Evolutionary conservation across 1,140 invertebrate genomes (phyloP).

Genomic region (Araneus ventricosus): DNA sequence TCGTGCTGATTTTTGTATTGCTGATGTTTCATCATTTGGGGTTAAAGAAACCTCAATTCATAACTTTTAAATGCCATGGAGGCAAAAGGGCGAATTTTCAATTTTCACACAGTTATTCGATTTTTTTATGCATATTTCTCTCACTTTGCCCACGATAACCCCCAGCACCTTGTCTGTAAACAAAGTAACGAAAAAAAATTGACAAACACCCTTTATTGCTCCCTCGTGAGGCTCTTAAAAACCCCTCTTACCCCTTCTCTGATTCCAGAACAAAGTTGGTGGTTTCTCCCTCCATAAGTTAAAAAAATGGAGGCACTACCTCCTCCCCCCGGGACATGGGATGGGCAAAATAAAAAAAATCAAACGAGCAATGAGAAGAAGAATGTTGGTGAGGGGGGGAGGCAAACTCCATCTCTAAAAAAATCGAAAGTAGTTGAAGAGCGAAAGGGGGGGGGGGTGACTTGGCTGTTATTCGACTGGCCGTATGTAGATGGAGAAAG

Average conservation of each 20-base stretch:
- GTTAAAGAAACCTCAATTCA: too few species aligned
- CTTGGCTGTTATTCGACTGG: conserved; percentile 46
- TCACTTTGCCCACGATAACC: neutral
- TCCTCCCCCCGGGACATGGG: neutral
- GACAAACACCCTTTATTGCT: conserved; percentile 46
- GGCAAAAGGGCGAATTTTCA: too few species aligned
- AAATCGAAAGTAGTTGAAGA: conserved; percentile 37
- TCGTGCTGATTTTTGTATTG: too few species aligned
- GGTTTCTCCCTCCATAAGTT: conserved; percentile 66
- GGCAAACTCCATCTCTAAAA: conserved; percentile 29
- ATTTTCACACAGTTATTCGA: too few species aligned
- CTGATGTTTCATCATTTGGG: too few species aligned
- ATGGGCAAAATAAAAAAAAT: conserved; percentile 29
- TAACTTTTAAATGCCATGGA: too few species aligned
- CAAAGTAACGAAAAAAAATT: neutral
- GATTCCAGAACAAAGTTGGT: conserved; percentile 63
- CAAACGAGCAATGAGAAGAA: conserved; percentile 58
- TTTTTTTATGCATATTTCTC: too few species aligned
- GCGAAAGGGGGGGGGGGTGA: neutral
- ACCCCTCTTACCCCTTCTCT: conserved; percentile 13
- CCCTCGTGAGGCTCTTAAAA: conserved; percentile 58
- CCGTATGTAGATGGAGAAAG: conserved; percentile 63
- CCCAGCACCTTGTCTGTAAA: neutral
- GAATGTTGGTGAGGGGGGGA: neutral
- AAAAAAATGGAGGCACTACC: conserved; percentile 16